phyloP scores from a whole-genome alignment of 2,797 vertebrate species.

The Phalanger gymnotis region DNA sequence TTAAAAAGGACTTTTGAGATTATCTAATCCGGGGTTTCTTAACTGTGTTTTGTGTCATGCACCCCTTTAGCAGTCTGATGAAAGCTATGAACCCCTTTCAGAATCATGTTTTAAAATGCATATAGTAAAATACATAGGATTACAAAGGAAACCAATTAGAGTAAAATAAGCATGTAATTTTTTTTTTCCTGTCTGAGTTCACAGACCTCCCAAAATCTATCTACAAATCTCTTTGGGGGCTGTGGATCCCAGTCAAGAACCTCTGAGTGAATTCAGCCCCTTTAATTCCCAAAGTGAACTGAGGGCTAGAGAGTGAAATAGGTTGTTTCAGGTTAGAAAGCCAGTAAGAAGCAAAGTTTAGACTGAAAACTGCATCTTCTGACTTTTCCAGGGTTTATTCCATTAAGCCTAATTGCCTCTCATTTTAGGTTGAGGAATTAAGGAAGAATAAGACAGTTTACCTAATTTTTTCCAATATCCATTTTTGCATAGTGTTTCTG shows the following conservation, averaged over 20 bases:
- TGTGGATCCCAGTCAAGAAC: not conserved
- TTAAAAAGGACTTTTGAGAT: not conserved
- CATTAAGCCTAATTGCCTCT: not conserved
- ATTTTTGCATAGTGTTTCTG: slow-evolving; percentile 35
- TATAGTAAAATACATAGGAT: not conserved
- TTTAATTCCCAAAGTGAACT: not conserved
- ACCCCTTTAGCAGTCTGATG: not conserved
- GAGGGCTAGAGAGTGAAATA: not conserved
- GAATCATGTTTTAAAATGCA: not conserved
- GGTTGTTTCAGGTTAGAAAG: not conserved
- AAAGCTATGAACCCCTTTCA: not conserved
- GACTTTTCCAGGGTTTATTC: not conserved
- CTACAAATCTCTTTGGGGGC: not conserved
- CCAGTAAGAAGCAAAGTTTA: not conserved
- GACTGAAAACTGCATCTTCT: not conserved
- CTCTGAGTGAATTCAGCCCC: not conserved
- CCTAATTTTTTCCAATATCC: not conserved
- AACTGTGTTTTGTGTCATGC: not conserved
- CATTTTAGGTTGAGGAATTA: slow-evolving; percentile 40
- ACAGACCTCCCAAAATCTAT: not conserved
- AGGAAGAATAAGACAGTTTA: slow-evolving; percentile 27
- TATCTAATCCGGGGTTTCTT: not conserved
- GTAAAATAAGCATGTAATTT: not conserved
- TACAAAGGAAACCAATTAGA: not conserved
- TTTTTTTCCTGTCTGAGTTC: not conserved